These are phyloP conservation scores for Myrmecobius fasciatus DNA, from an alignment of 2,113 vertebrate genomes.

Conservation along the genomic window DNA sequence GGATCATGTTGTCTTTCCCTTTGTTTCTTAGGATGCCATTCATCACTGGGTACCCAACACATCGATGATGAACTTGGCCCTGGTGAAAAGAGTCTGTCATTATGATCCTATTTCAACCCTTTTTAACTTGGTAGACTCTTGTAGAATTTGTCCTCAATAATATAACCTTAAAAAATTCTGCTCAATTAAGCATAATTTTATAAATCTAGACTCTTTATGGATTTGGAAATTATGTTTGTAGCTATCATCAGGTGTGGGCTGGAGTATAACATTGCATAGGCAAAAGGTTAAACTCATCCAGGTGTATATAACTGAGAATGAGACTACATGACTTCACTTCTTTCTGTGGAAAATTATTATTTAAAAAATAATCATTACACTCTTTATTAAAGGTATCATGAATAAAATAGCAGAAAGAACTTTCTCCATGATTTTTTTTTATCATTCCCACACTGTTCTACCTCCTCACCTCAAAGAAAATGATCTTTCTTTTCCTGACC, in stretches of 20 bases:
- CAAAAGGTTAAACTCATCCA: background rate
- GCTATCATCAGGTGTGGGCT: background rate
- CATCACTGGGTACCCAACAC: background rate
- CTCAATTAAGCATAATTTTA: background rate
- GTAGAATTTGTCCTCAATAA: background rate
- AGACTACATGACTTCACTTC: background rate
- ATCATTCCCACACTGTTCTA: background rate
- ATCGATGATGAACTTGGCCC: background rate
- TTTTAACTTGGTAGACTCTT: background rate
- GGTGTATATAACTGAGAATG: background rate
- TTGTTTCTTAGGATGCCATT: background rate
- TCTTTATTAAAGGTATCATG: background rate
- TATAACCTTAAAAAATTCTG: background rate
- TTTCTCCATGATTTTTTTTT: background rate
- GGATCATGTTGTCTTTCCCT: background rate
- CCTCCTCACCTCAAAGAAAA: background rate
- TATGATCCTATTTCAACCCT: background rate
- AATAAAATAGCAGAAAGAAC: background rate
- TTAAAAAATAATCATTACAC: slow-evolving; percentile 5
- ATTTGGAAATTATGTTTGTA: background rate
- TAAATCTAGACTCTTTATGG: slow-evolving; percentile 9
- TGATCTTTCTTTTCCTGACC: background rate
- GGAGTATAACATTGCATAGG: background rate
- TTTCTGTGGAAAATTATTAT: slow-evolving; percentile 24
- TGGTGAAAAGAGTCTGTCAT: background rate